Evolutionary conservation across 2,797 vertebrate genomes (phyloP).

Genomic region (Nannoperca obscura): DNA sequence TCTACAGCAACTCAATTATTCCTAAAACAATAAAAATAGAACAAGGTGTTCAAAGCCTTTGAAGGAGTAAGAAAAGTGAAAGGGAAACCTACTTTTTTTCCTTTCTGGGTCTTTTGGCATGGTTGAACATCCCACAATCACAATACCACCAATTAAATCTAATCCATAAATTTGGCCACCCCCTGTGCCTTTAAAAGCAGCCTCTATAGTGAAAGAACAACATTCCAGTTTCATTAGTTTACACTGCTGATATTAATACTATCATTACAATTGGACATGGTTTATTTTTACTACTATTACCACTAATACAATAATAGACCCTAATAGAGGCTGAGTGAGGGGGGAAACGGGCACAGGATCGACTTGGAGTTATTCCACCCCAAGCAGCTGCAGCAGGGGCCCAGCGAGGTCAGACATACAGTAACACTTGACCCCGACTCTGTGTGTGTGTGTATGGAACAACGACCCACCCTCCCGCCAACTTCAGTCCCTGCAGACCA

Average conservation of each 20-base stretch:
- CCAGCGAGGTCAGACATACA: conserved; percentile 82
- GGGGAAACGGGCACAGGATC: conserved; percentile 56
- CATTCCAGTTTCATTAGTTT: conserved; percentile 84
- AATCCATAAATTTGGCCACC: conserved; percentile 81
- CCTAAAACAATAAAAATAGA: conserved; percentile 54
- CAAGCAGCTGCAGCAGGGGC: conserved; percentile 78
- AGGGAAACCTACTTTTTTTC: conserved; percentile 48
- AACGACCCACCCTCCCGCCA: conserved; percentile 61
- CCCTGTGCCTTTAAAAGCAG: conserved; percentile 77
- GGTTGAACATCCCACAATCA: conserved; percentile 66
- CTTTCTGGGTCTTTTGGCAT: conserved; percentile 66
- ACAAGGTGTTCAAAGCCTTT: conserved; percentile 22
- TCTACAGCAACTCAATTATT: conserved; percentile 9
- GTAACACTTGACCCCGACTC: conserved; percentile 82
- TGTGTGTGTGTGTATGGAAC: conserved; percentile 56
- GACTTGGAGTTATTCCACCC: conserved; percentile 66
- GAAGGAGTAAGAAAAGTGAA: conserved; percentile 40
- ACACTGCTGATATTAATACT: conserved; percentile 85
- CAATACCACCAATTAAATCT: conserved; percentile 75
- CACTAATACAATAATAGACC: conserved; percentile 87
- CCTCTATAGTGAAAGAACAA: conserved; percentile 82
- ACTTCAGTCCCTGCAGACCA: conserved; percentile 75
- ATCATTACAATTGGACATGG: conserved; percentile 85
- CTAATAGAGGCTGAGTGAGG: conserved; percentile 79
- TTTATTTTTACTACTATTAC: conserved; percentile 88